Evolutionary conservation across 2,888 invertebrate species (phyloP), one percentile per base, ranked within the genome.

Genomic region (Noctuana brunneofusca): DNA sequence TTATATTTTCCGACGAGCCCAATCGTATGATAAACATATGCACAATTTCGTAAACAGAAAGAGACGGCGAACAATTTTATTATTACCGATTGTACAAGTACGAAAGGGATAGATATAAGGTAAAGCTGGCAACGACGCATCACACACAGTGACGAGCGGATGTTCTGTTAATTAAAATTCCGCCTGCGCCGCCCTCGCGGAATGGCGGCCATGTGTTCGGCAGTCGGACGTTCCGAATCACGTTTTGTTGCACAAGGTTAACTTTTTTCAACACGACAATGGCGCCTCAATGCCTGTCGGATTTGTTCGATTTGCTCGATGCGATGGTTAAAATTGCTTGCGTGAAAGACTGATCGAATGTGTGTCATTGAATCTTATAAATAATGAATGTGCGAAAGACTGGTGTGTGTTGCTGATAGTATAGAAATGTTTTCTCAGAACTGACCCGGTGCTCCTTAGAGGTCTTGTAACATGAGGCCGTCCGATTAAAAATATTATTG

Each of bases 131-230:
- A 90, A 89, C 90, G 78, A 76, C 86, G 89, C 88, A 80, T 83
- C 79, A 76, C 75, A 79, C 77, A 80, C 76, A 87, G 85, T 86
- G 85, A 87, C 84, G 89, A 90, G 89, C 91, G 91, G 91, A 91
- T 91, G 89, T 91, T 90, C 91, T 89, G 89, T 89, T 91, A 91
- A 91, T 91, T 91, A 91, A 91, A 90, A 91, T 91, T 91, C 91
- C 89, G 91, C 89, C 90, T 89, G 89, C 84, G 88, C 89, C 90
- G 87, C 90, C 90, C 90, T 90, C 90, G 89, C 90, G 89, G 89
- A 89, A 89, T 90, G 89, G 89, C 86, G 85, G 90, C 90, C 90
- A 90, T 90, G 90, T 90, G 90, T 89, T 88, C 82, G 79, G 82
- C 84, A 80, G 81, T 87, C 84, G 86, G 86, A 84, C 88, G 89